These are phyloP conservation scores for Ectropis crepuscularia DNA, from an alignment of 2,888 invertebrate species.

Conservation along the genomic window DNA sequence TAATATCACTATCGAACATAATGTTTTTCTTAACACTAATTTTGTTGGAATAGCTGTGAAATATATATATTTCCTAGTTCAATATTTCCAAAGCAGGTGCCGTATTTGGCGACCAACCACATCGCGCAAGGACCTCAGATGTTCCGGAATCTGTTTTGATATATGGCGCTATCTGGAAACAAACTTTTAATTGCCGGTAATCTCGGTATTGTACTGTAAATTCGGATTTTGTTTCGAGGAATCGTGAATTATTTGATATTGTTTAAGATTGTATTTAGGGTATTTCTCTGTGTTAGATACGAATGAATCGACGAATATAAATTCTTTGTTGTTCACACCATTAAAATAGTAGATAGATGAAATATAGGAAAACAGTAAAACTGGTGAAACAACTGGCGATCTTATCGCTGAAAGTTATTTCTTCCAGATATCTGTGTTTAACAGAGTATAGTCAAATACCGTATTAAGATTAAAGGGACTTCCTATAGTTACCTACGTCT, in stretches of 20 bases:
- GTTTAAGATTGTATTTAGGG: slow-evolving; percentile 13
- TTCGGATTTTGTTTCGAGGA: slow-evolving; percentile 49
- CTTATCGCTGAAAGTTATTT: no score
- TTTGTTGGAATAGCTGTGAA: no score
- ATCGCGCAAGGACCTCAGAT: slow-evolving; percentile 65
- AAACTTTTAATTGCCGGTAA: slow-evolving; percentile 80
- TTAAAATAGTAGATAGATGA: not conserved
- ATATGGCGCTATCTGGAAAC: slow-evolving; percentile 73
- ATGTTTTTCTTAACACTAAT: no score
- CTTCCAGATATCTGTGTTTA: no score
- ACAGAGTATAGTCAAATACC: no score
- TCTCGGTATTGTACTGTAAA: slow-evolving; percentile 65
- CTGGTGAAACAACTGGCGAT: no score
- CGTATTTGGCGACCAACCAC: slow-evolving; percentile 64
- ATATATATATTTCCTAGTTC: slow-evolving; percentile 43
- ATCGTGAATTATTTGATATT: slow-evolving; percentile 28
- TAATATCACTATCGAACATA: no score
- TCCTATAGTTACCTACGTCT: no score
- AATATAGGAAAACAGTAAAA: no score
- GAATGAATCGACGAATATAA: not conserved
- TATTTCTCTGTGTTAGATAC: not conserved
- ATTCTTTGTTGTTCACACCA: not conserved
- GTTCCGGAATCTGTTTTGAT: slow-evolving; percentile 66
- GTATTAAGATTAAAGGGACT: no score
- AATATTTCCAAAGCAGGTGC: slow-evolving; percentile 53